A percentile compares a stretch with the other conserved stretches of the same genome.
phyloP scores from a whole-genome alignment of 2,113 vertebrate species.

The Passer domesticus region DNA sequence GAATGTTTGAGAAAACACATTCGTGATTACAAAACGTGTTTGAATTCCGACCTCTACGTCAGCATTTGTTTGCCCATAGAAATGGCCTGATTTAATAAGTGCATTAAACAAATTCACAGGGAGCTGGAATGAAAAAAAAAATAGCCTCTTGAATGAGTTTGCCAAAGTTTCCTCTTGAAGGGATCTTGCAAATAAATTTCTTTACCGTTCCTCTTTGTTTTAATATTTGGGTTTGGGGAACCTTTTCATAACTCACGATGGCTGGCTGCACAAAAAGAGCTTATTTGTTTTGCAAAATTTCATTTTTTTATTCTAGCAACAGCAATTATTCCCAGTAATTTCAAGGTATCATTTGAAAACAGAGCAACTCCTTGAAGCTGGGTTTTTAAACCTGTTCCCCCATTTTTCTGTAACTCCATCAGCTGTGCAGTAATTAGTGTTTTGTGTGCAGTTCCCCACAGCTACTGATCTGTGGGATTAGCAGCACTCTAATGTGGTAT shows the following conservation, averaged over 20 bases:
- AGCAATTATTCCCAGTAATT: not conserved
- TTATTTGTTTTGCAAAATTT: not conserved
- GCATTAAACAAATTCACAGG: not conserved
- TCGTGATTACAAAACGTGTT: conserved; percentile 31
- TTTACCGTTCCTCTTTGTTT: not conserved
- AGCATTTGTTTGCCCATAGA: conserved; percentile 43
- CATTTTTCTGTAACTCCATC: not conserved
- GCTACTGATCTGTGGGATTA: conserved; percentile 43
- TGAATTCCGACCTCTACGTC: conserved; percentile 32
- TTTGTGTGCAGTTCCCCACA: conserved; percentile 40
- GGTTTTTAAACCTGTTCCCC: not conserved
- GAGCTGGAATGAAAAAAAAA: conserved; percentile 1
- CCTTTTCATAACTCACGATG: not conserved
- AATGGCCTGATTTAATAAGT: conserved; percentile 21
- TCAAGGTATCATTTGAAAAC: not conserved
- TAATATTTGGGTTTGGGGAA: not conserved
- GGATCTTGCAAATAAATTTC: conserved; percentile 6
- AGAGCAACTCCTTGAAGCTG: not conserved
- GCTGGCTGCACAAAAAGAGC: not conserved
- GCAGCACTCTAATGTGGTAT: conserved; percentile 49
- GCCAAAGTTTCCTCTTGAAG: not conserved
- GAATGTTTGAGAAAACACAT: conserved; percentile 58
- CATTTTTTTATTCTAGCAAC: not conserved
- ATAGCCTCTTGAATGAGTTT: not conserved
- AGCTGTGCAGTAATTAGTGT: conserved; percentile 22